Evolutionary conservation across 1,140 invertebrate species (phyloP), one percentile per base, ranked within the genome.

Genomic region (Oncopodura yosiiana): DNA sequence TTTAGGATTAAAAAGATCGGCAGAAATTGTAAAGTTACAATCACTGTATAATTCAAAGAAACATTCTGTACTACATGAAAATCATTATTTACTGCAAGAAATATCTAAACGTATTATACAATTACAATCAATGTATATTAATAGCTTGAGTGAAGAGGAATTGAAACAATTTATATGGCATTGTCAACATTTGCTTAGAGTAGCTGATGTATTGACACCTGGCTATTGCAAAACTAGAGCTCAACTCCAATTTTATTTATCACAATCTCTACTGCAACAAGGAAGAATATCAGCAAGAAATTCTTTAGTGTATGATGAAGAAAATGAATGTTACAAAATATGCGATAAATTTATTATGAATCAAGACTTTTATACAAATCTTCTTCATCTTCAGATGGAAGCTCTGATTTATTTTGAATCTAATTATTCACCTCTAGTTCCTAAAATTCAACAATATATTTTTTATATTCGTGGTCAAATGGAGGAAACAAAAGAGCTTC

Each of bases 151-250:
- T 12, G 74, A 77, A 18, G 66, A 74, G 14, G 63, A 74, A 0
- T 60, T 83, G 0, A 69, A 74, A 29, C 68, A 79, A 9, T 82
- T 82, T 68, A 71, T 81, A 23, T 70, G 76, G 9, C 69, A 84
- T 0, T 82, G 80, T 41, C 68, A 78, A 26, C 81, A 83, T 54
- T 66, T 84, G 1, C 62, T 84, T 2, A 72, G 76, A 38, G 56
- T 83, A 23, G 73, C 78, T 9, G 73, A 80, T 36, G 67, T 76
- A 30, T 64, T 84, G 32, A 78, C 80, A 36, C 78, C 80, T 30
- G 84, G 82, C 53, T 73, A 79, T 37, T 81, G 78, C 45, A 73
- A 85, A 56, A 74, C 84, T 55, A 76, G 86, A 70, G 86, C 81
- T 80, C 64, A 66, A 8, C 16, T 44, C 6, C 38, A 39, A 39